Conservation (phyloP, 2,113 vertebrate genomes). For the Jacana jacana region DNA sequence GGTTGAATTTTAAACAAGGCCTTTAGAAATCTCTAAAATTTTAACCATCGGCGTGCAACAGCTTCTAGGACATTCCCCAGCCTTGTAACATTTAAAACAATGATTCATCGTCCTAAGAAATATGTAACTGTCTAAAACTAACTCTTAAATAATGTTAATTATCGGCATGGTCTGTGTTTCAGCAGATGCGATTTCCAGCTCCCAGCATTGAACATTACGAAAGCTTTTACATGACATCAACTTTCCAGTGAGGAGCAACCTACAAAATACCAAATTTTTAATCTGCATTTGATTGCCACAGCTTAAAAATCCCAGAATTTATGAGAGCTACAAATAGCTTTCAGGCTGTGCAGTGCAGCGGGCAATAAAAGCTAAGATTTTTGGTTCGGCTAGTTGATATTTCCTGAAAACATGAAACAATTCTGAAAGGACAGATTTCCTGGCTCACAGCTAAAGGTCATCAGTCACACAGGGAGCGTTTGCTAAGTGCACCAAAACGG, state of each 20-base stretch:
- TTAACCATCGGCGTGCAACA: constrained; percentile 7
- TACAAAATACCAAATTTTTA: not conserved
- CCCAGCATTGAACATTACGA: not conserved
- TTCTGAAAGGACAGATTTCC: constrained; percentile 37
- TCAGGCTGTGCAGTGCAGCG: not conserved
- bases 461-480: not conserved
- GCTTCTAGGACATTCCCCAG: not conserved
- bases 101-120: constrained; percentile 6
- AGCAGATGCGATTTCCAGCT: not conserved
- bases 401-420: constrained; percentile 47
- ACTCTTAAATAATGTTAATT: not conserved
- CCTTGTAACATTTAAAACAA: constrained; percentile 14
- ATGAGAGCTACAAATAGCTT: not conserved
- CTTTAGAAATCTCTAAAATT: constrained; percentile 8
- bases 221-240: not conserved
- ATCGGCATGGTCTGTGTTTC: not conserved
- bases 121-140: constrained; percentile 17
- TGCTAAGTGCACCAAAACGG: not conserved
- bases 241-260: not conserved
- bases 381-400: constrained; percentile 10
- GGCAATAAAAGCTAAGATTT: not conserved
- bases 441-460: constrained; percentile 59
- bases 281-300: not conserved
- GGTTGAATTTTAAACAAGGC: constrained; percentile 3
- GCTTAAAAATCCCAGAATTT: not conserved